These are phyloP conservation scores for Drosophila seclusa DNA, from an alignment of 2,888 invertebrate species.

Conservation along the genomic window DNA sequence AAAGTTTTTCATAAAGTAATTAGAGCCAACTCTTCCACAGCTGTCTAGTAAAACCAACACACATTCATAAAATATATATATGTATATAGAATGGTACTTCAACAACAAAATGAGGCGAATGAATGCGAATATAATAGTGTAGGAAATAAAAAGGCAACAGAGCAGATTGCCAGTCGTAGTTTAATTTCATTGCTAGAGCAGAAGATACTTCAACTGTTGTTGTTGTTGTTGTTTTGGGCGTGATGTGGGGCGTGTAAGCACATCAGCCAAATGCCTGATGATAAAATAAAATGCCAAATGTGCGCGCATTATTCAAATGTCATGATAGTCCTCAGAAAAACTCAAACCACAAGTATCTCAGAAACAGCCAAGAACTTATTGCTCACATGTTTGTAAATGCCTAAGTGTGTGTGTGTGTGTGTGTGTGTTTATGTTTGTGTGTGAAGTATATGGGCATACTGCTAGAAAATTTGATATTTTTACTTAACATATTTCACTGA, in stretches of 20 bases:
- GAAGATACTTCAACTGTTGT: constrained; percentile 28
- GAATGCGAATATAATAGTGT: constrained; percentile 62
- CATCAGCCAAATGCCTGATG: constrained; percentile 74
- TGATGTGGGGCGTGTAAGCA: constrained; percentile 45
- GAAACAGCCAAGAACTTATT: constrained; percentile 9
- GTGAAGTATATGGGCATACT: neutral
- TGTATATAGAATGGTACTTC: neutral
- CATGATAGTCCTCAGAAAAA: constrained; percentile 63
- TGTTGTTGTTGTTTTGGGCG: constrained; percentile 22
- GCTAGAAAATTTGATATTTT: constrained; percentile 9
- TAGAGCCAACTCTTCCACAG: constrained; percentile 44
- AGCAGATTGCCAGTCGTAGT: constrained; percentile 56
- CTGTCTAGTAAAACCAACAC: neutral
- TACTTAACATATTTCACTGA: constrained; percentile 4
- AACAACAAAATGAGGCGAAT: constrained; percentile 53
- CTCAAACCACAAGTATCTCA: constrained; percentile 9
- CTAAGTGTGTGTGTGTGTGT: neutral
- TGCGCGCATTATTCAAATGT: constrained; percentile 77
- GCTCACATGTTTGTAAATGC: neutral
- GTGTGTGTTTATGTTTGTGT: neutral
- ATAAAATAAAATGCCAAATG: constrained; percentile 80
- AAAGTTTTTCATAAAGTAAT: constrained; percentile 59
- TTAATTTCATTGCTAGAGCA: constrained; percentile 69
- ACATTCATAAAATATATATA: neutral
- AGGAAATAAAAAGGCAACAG: constrained; percentile 58